Conservation (phyloP, 2,797 vertebrate genomes). For the Halcyon badia region DNA sequence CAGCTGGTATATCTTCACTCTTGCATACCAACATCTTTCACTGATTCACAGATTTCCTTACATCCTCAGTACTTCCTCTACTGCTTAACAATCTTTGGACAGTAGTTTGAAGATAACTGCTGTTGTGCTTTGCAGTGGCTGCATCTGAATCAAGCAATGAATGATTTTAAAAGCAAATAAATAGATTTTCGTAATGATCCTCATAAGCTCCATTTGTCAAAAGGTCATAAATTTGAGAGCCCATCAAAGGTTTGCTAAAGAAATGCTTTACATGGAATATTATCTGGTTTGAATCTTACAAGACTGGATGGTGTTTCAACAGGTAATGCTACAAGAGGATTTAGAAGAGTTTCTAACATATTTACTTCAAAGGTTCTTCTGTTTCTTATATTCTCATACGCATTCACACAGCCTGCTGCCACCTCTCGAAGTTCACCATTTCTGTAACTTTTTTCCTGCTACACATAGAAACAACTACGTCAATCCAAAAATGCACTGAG, state of each 20-base stretch:
- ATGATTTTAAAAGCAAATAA: not conserved
- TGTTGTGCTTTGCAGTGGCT: conserved; percentile 31
- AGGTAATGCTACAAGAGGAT: not conserved
- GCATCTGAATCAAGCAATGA: not conserved
- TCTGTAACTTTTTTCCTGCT: not conserved
- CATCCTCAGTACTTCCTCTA: conserved; percentile 77
- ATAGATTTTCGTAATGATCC: not conserved
- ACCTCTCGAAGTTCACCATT: not conserved
- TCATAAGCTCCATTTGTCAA: not conserved
- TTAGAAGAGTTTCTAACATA: not conserved
- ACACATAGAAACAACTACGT: not conserved
- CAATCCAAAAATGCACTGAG: not conserved
- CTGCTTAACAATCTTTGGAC: conserved; percentile 52
- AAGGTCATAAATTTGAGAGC: not conserved
- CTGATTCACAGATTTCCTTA: conserved; percentile 80
- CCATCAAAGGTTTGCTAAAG: not conserved
- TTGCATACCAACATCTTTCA: conserved; percentile 83
- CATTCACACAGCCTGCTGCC: not conserved
- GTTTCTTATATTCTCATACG: not conserved
- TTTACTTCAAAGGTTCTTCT: not conserved
- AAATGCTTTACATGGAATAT: not conserved
- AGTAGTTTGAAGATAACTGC: conserved; percentile 52
- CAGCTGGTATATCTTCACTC: conserved; percentile 80
- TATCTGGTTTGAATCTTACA: not conserved
- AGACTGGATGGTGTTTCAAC: not conserved